Evolutionary conservation across 2,888 invertebrate species (phyloP), one percentile per base, ranked within the genome.

Genomic region (Bedellia somnulentella): DNA sequence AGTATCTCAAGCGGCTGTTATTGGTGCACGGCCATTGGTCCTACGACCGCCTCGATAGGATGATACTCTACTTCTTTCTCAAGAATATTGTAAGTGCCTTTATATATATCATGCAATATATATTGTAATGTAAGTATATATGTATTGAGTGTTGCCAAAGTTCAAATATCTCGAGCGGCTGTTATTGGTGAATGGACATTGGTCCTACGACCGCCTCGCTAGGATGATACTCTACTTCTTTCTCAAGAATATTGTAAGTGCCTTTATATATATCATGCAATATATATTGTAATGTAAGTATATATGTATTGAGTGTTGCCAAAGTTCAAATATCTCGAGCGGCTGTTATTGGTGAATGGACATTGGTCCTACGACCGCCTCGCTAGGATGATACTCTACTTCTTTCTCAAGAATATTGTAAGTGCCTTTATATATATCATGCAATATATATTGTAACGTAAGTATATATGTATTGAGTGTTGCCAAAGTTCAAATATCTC

Each of bases 331-430:
- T 93, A 86, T 75, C 77, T 98, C 25, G 88, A 93, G 56, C 80
- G 89, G 29, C 80, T 98, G 37, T 70, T 98, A 29, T 71, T 98
- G 18, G 89, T 96, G 9, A 98, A 98, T 64, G 98, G 98, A 1
- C 96, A 96, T 63, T 93, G 93, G 93, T 92, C 92, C 76, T 97
- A 98, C 61, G 90, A 96, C 68, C 82, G 97, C 9, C 80, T 98
- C 34, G 86, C 95, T 13, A 81, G 90, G 41, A 95, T 96, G 87
- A 91, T 97, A 49, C 81, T 94, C 17, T 97, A 95, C 68, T 98
- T 96, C 75, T 95, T 97, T 61, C 94, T 96, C 57, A 98, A 98
- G 75, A 97, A 96, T 78, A 92, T 95, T 51, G 93, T 94, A 67
- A 82, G 88, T 81, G 31, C n/a, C n/a, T n/a, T n/a, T n/a, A n/a